Percentiles rank a stretch among this genome's conserved stretches.
These are phyloP conservation scores for pig (Sus scrofa) DNA, from an alignment of 2,113 vertebrate species.

Conservation along the genomic window DNA sequence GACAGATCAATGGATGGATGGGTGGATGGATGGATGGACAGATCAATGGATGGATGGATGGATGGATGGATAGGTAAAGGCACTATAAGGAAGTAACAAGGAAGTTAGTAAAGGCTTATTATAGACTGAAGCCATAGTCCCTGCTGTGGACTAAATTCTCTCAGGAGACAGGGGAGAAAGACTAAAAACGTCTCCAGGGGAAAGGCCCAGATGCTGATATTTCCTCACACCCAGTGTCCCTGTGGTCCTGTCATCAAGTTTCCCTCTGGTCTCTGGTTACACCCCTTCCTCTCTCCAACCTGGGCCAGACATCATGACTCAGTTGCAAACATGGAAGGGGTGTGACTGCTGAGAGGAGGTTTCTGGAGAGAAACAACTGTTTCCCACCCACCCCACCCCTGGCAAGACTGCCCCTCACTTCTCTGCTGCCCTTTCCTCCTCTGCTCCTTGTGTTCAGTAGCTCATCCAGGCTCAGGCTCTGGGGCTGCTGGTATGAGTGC, in stretches of 20 bases:
- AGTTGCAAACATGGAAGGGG: not conserved
- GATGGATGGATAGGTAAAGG: not conserved
- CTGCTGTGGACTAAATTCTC: not conserved
- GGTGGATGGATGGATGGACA: not conserved
- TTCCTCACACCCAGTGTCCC: not conserved
- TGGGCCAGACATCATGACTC: not conserved
- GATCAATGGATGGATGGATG: too few species aligned
- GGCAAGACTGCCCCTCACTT: rapidly evolving
- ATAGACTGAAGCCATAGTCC: not conserved
- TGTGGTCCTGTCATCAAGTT: not conserved
- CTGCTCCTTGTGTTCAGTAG: not conserved
- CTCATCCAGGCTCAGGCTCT: not conserved
- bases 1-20: too few species aligned
- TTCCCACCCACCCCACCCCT: too few species aligned
- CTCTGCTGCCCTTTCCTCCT: rapidly evolving
- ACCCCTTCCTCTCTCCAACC: not conserved
- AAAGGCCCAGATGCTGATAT: not conserved
- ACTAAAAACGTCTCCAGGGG: not conserved
- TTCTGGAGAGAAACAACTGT: not conserved
- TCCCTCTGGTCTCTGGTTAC: not conserved
- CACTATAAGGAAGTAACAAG: not conserved
- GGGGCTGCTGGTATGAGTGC: constrained; percentile 58
- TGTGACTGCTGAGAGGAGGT: not conserved
- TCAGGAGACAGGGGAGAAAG: not conserved
- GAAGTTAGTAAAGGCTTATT: not conserved